These are phyloP conservation scores for Philaethria dido DNA, from an alignment of 2,888 invertebrate genomes.

Conservation along the genomic window DNA sequence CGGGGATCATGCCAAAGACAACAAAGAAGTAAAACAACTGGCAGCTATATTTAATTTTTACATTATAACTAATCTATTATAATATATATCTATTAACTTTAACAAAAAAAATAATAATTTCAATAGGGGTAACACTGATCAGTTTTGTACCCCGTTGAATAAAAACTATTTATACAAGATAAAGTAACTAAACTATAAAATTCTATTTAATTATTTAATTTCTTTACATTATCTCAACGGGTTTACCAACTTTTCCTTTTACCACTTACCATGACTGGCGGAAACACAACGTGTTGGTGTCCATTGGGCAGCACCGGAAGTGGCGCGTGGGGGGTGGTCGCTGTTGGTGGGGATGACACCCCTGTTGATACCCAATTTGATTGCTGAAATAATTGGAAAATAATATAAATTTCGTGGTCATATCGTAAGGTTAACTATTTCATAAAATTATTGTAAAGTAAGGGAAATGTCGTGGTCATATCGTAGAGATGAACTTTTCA, in stretches of 20 bases:
- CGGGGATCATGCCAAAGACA: conserved; percentile 41
- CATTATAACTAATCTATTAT: too few relatives aligned
- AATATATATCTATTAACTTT: background rate
- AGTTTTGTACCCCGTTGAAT: background rate
- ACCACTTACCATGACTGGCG: conserved; percentile 79
- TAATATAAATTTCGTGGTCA: too few relatives aligned
- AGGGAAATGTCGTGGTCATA: too few relatives aligned
- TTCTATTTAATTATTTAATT: background rate
- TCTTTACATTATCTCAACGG: background rate
- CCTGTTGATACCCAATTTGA: conserved; percentile 82
- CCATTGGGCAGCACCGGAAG: conserved; percentile 81
- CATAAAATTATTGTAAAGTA: too few relatives aligned
- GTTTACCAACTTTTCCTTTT: background rate
- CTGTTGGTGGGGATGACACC: conserved; percentile 79
- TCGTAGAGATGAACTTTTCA: too few relatives aligned
- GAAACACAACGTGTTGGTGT: conserved; percentile 69
- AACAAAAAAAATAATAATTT: background rate
- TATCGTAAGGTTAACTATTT: too few relatives aligned
- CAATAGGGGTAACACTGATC: background rate
- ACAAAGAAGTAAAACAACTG: conserved; percentile 9
- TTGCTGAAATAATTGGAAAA: conserved; percentile 54
- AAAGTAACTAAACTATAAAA: background rate
- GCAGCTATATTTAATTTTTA: background rate
- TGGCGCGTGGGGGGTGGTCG: conserved; percentile 78
- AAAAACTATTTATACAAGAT: background rate